These are phyloP conservation scores for Brachionus manjavacas DNA, from an alignment of 1,140 invertebrate species.

Conservation along the genomic window DNA sequence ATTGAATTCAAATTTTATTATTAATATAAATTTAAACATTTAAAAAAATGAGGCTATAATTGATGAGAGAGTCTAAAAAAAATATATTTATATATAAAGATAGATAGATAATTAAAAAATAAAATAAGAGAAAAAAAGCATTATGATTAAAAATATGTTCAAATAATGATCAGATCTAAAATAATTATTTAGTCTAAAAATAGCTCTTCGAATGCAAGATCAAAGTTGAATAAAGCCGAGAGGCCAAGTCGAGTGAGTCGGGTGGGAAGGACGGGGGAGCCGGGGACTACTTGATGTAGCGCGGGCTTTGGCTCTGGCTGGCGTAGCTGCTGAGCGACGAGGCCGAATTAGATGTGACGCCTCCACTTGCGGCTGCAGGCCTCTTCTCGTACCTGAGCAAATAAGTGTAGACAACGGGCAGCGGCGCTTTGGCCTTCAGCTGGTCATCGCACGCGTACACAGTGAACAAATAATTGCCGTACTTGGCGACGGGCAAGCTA, in stretches of 20 bases:
- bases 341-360: constrained; percentile 2
- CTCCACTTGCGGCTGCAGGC: neutral
- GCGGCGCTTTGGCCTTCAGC: neutral
- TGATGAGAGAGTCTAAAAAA: too few relatives aligned
- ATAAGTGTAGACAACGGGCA: constrained; percentile 36
- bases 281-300: neutral
- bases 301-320: neutral
- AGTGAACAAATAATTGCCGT: constrained; percentile 38
- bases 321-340: constrained; percentile 14
- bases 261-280: too few relatives aligned
- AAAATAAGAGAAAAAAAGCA: neutral
- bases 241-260: too few relatives aligned
- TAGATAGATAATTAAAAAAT: too few relatives aligned
- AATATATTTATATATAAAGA: too few relatives aligned
- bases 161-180: neutral
- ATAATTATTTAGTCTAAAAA: neutral
- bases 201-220: neutral
- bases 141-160: neutral
- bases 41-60: too few relatives aligned
- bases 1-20: too few relatives aligned
- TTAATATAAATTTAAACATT: too few relatives aligned
- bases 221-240: neutral
- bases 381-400: constrained; percentile 36
- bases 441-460: constrained; percentile 33
- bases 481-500: neutral